These are phyloP conservation scores for Diarsia dahlii DNA, from an alignment of 2,888 invertebrate genomes.

Conservation along the genomic window DNA sequence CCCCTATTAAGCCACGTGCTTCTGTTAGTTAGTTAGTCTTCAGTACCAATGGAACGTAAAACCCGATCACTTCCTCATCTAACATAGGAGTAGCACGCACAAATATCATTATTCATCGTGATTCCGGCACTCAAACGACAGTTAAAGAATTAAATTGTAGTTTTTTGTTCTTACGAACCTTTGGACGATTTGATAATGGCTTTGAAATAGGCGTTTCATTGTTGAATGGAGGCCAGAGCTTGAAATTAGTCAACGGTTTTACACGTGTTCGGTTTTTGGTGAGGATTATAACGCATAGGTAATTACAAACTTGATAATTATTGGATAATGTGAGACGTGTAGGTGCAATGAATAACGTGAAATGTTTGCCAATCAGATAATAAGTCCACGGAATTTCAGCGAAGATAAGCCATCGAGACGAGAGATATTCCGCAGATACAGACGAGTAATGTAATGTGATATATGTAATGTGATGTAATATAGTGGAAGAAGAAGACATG, in stretches of 20 bases:
- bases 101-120: constrained; percentile 62
- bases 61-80: constrained; percentile 50
- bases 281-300: background rate
- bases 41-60: constrained; percentile 21
- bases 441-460: background rate
- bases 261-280: background rate
- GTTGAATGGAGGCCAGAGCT: constrained; percentile 3
- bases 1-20: too few relatives aligned
- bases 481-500: too few relatives aligned
- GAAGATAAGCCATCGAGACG: background rate
- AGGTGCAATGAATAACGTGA: background rate
- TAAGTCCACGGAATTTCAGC: background rate
- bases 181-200: constrained; percentile 39
- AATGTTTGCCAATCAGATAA: background rate
- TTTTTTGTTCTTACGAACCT: constrained; percentile 65
- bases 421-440: background rate
- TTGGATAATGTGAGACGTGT: background rate
- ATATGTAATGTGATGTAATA: too few relatives aligned
- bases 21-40: background rate
- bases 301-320: background rate
- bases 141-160: constrained; percentile 57
- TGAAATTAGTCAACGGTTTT: constrained; percentile 21
- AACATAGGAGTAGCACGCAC: constrained; percentile 53
- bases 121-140: constrained; percentile 74
- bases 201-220: constrained; percentile 50